Conservation (phyloP, 2,113 vertebrate genomes). For the Chelonoidis abingdonii region DNA sequence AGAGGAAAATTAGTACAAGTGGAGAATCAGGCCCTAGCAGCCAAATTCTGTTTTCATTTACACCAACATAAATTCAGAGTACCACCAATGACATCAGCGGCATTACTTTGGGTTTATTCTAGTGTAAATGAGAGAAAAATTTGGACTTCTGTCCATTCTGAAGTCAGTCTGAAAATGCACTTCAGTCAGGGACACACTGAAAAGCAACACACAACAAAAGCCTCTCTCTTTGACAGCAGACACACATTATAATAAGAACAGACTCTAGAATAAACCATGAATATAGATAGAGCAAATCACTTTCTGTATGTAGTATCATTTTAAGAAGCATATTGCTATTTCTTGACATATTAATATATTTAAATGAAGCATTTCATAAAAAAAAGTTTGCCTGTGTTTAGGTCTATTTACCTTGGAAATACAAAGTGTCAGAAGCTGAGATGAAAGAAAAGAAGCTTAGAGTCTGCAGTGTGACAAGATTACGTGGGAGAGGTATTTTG, state of each 20-base stretch:
- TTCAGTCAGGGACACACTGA: slow-evolving; percentile 32
- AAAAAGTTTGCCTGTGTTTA: slow-evolving; percentile 52
- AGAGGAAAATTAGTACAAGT: neutral
- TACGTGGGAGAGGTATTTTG: slow-evolving; percentile 42
- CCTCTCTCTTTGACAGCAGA: slow-evolving; percentile 45
- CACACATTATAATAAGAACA: slow-evolving; percentile 50
- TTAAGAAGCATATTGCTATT: slow-evolving; percentile 37
- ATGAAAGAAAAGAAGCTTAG: slow-evolving; percentile 52
- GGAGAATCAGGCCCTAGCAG: neutral
- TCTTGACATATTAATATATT: slow-evolving; percentile 37
- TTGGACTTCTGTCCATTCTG: neutral
- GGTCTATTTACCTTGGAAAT: slow-evolving; percentile 60
- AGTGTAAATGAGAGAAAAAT: neutral
- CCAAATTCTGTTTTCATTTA: neutral
- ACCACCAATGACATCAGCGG: neutral
- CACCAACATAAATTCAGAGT: accelerated
- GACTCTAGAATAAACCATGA: slow-evolving; percentile 38
- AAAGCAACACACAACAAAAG: slow-evolving; percentile 66
- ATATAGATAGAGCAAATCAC: slow-evolving; percentile 38
- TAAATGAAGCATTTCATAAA: slow-evolving; percentile 56
- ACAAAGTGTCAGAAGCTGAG: slow-evolving; percentile 28
- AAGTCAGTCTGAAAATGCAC: neutral
- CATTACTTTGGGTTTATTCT: neutral
- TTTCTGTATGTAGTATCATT: slow-evolving; percentile 42
- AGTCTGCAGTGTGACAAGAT: neutral